A percentile compares a stretch with the other conserved stretches of the same genome.
Evolutionary conservation across 2,113 vertebrate genomes (phyloP).

Genomic region (Bostrychus sinensis): DNA sequence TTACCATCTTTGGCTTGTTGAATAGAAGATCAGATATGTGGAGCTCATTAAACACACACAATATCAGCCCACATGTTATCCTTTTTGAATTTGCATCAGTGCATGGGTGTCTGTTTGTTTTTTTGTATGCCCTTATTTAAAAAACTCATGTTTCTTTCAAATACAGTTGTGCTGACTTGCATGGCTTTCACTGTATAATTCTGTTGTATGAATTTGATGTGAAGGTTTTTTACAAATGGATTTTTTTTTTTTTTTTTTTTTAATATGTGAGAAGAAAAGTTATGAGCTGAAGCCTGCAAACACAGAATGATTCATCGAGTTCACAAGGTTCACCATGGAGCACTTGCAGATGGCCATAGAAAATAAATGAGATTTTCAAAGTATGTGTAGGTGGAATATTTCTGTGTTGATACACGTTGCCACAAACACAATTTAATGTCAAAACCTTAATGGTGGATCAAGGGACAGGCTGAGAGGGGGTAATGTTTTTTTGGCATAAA

Average conservation of each 20-base stretch:
- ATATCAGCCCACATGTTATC: background rate
- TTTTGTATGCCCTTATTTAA: background rate
- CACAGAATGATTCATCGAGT: slow-evolving; percentile 62
- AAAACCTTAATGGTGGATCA: slow-evolving; percentile 68
- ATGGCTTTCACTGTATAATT: background rate
- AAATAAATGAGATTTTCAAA: slow-evolving; percentile 77
- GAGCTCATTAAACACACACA: background rate
- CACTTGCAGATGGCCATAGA: slow-evolving; percentile 67
- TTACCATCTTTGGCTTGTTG: no score
- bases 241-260: slow-evolving; percentile 52
- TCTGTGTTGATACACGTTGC: slow-evolving; percentile 53
- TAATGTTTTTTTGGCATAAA: slow-evolving; percentile 54
- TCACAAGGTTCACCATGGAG: slow-evolving; percentile 70
- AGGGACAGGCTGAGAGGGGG: slow-evolving; percentile 55
- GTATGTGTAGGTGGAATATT: slow-evolving; percentile 77
- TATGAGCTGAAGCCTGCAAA: slow-evolving; percentile 45
- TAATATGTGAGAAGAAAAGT: slow-evolving; percentile 50
- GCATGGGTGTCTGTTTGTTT: no score
- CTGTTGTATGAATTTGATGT: background rate
- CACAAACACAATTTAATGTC: slow-evolving; percentile 74
- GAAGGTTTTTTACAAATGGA: slow-evolving; percentile 34
- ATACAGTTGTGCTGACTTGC: background rate
- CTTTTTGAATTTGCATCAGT: background rate
- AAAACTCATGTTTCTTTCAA: background rate
- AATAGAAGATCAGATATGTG: background rate